Conservation (phyloP, 2,888 invertebrate genomes). For the Cotesia congregata region DNA sequence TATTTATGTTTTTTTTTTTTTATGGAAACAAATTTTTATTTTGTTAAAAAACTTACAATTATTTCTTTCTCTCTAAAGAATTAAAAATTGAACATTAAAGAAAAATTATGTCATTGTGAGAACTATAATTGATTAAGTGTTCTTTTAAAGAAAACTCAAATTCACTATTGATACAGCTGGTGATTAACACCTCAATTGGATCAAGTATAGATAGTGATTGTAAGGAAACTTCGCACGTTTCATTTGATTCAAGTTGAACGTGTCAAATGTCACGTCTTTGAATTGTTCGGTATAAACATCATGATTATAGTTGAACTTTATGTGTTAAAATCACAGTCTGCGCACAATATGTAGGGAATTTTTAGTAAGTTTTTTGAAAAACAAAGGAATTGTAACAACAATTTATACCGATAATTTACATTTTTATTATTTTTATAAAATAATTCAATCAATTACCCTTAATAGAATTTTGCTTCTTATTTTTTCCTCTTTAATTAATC, state of each 20-base stretch:
- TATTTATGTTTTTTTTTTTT: neutral
- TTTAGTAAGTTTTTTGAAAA: neutral
- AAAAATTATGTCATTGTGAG: neutral
- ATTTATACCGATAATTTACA: conserved; percentile 23
- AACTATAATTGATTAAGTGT: conserved; percentile 20
- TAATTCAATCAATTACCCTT: too few species aligned
- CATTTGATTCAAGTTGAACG: conserved; percentile 17
- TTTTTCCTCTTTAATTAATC: conserved; percentile 3
- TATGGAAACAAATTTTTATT: neutral
- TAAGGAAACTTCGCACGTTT: conserved; percentile 12
- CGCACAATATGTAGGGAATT: neutral
- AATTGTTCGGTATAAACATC: neutral
- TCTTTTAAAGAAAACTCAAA: neutral
- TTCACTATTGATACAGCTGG: conserved; percentile 7
- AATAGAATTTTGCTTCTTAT: conserved; percentile 3
- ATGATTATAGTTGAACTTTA: neutral
- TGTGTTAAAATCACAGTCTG: neutral
- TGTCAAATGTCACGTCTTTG: neutral
- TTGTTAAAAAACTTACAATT: neutral
- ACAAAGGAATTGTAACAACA: conserved; percentile 31
- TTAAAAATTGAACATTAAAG: neutral
- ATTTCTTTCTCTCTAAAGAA: conserved; percentile 2
- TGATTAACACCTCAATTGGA: conserved; percentile 9
- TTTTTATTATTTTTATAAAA: neutral
- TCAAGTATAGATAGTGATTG: conserved; percentile 4